A percentile compares a stretch with the other conserved stretches of the same genome.
phyloP scores from a whole-genome alignment of 1,140 invertebrate genomes.

The Pomacea maculata region DNA sequence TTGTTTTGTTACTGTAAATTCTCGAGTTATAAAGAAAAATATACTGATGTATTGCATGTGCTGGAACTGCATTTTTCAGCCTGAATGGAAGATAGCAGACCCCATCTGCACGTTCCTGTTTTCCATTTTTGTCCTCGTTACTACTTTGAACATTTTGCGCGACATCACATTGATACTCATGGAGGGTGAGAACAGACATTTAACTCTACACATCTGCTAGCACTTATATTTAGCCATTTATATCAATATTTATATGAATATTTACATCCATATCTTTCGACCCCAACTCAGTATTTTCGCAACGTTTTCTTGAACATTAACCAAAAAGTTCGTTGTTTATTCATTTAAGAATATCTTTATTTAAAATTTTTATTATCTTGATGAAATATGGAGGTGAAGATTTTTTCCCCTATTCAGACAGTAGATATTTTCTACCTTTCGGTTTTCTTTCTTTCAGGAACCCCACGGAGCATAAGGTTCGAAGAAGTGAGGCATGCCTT shows the following conservation, averaged over 20 bases:
- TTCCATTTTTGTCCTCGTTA: constrained; percentile 91
- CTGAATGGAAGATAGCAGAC: constrained; percentile 88
- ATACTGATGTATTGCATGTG: no score
- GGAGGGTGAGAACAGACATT: constrained; percentile 77
- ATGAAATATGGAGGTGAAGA: no score
- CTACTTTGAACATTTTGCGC: constrained; percentile 92
- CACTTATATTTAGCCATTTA: no score
- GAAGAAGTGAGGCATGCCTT: constrained; percentile 85
- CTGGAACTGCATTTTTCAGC: constrained; percentile 35
- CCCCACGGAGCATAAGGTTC: constrained; percentile 88
- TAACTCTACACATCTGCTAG: no score
- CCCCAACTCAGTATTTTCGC: no score
- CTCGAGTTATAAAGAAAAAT: no score
- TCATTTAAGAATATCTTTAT: background rate
- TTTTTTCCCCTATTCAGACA: background rate
- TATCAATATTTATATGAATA: no score
- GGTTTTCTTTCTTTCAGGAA: constrained; percentile 65
- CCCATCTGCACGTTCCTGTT: constrained; percentile 99
- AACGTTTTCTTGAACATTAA: no score
- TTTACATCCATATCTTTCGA: no score
- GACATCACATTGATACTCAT: constrained; percentile 92
- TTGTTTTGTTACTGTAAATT: no score
- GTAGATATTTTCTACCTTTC: background rate
- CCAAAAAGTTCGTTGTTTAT: no score
- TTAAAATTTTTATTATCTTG: background rate